These are phyloP conservation scores for Stomorhina lunata DNA, from an alignment of 2,888 invertebrate genomes.

Conservation along the genomic window DNA sequence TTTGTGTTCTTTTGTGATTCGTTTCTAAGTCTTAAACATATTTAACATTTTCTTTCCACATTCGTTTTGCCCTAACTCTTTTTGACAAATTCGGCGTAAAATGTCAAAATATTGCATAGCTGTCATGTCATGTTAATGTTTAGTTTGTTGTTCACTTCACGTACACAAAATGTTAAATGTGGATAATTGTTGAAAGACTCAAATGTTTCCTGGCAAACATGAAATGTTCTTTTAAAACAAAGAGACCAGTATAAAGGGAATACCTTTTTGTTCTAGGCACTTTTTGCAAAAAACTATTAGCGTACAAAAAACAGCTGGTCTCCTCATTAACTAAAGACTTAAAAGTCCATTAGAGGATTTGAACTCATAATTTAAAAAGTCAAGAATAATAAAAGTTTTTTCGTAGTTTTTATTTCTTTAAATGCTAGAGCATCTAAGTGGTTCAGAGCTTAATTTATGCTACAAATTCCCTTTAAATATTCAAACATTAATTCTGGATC, in stretches of 20 bases:
- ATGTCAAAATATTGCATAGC: conserved; percentile 65
- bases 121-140: conserved; percentile 66
- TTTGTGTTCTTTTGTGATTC: conserved; percentile 2
- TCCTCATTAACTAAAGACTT: conserved; percentile 23
- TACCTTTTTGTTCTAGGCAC: neutral
- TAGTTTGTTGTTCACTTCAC: conserved; percentile 49
- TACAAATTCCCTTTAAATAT: conserved; percentile 53
- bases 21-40: neutral
- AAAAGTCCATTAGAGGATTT: conserved; percentile 44
- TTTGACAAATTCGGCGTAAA: conserved; percentile 64
- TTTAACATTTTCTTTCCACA: conserved; percentile 22
- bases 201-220: conserved; percentile 29
- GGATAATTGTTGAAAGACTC: conserved; percentile 6
- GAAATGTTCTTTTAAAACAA: neutral
- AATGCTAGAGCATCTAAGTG: neutral
- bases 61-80: conserved; percentile 29
- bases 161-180: conserved; percentile 11
- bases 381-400: conserved; percentile 9
- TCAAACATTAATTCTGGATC: conserved; percentile 53
- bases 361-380: conserved; percentile 49
- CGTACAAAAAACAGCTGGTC: conserved; percentile 37
- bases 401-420: neutral
- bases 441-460: conserved; percentile 37
- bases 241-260: conserved; percentile 8
- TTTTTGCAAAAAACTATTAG: neutral